Conservation (phyloP, 2,797 vertebrate genomes). For the Leuciscus waleckii region DNA sequence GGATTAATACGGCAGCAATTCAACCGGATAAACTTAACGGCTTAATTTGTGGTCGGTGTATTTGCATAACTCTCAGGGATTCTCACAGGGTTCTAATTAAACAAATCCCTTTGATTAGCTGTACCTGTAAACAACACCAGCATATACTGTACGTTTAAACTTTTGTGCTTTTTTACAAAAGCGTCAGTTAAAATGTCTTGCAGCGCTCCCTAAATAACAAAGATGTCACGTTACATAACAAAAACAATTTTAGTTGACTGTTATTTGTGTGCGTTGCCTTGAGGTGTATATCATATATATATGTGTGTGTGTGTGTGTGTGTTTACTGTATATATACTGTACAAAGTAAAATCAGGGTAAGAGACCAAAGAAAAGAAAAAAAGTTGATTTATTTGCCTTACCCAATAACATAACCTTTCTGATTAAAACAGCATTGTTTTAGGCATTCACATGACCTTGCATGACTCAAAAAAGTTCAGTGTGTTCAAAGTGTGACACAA, state of each 20-base stretch:
- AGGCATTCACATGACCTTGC: background rate
- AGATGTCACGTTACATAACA: background rate
- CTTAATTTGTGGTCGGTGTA: slow-evolving; percentile 41
- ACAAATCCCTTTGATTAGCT: slow-evolving; percentile 20
- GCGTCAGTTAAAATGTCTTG: background rate
- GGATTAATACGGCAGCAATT: slow-evolving; percentile 7
- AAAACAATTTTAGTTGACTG: slow-evolving; percentile 7
- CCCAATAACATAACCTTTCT: background rate
- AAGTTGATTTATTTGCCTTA: background rate
- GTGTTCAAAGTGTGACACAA: background rate
- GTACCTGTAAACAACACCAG: slow-evolving; percentile 18
- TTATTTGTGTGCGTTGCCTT: background rate
- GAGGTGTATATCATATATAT: slow-evolving; percentile 14
- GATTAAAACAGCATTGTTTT: background rate
- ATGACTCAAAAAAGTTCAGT: background rate
- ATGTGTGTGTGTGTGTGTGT: too few species aligned
- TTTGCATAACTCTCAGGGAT: slow-evolving; percentile 39
- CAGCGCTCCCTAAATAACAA: slow-evolving; percentile 12
- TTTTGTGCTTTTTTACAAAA: background rate
- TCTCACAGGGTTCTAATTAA: slow-evolving; percentile 23
- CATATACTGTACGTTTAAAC: background rate
- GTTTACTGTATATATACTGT: too few species aligned
- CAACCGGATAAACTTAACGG: slow-evolving; percentile 1
- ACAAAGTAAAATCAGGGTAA: background rate
- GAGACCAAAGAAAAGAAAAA: background rate